Evolutionary conservation across 2,888 invertebrate genomes (phyloP).

Genomic region (Zootermopsis nevadensis): DNA sequence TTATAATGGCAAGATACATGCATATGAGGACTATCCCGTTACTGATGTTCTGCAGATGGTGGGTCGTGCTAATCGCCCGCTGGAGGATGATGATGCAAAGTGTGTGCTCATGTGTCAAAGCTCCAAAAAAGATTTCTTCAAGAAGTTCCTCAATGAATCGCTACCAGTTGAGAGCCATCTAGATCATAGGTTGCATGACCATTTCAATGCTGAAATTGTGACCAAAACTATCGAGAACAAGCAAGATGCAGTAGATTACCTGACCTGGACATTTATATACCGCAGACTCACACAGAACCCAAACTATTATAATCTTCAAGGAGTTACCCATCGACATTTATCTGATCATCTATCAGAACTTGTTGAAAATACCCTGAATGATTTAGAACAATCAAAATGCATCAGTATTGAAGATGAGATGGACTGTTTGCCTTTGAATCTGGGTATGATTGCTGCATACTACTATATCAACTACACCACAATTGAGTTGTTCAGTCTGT

Average conservation of each 20-base stretch:
- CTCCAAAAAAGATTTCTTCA: slow-evolving; percentile 98
- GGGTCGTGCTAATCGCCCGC: slow-evolving; percentile 93
- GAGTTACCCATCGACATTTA: slow-evolving; percentile 95
- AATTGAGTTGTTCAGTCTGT: slow-evolving; percentile 97
- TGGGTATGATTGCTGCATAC: slow-evolving; percentile 99
- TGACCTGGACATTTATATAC: slow-evolving; percentile 99
- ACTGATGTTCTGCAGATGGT: slow-evolving; percentile 98
- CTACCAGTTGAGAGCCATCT: slow-evolving; percentile 97
- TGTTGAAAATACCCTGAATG: slow-evolving; percentile 94
- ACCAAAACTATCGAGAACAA: slow-evolving; percentile 99
- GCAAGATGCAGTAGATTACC: slow-evolving; percentile 98
- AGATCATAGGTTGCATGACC: slow-evolving; percentile 98
- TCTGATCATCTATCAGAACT: slow-evolving; percentile 98
- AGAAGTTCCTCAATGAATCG: slow-evolving; percentile 97
- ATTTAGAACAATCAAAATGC: slow-evolving; percentile 96
- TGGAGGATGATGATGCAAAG: slow-evolving; percentile 91
- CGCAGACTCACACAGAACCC: slow-evolving; percentile 98
- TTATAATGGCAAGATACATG: slow-evolving; percentile 81
- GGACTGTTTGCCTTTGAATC: slow-evolving; percentile 95
- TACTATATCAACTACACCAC: slow-evolving; percentile 99
- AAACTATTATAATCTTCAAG: slow-evolving; percentile 98
- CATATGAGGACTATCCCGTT: slow-evolving; percentile 98
- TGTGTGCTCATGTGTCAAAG: slow-evolving; percentile 97
- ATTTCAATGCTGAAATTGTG: slow-evolving; percentile 99
- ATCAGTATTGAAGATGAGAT: slow-evolving; percentile 98